Base-by-base conservation (phyloP, 2,797 vertebrate species). In the Tapirus indicus region DNA sequence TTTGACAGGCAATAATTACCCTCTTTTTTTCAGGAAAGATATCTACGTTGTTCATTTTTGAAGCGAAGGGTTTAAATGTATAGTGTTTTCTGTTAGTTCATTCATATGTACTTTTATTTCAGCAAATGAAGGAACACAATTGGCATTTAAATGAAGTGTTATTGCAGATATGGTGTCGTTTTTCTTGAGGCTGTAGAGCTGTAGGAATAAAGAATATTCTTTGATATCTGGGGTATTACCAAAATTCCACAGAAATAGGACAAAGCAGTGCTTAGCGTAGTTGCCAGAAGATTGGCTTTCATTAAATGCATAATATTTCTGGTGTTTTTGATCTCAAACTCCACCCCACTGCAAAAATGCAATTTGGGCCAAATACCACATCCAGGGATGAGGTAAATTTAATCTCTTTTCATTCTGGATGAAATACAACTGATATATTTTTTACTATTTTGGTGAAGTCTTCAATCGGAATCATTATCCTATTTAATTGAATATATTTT, bases 231-330 rank as follows among this genome's bases (percentile, higher is more conserved):
- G 93, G 92, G 94, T 93, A 75, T 96, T 94, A 98, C 94, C 88
- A 98, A 98, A 98, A 98, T 98, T 98, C 94, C 95, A 96, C 96
- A 98, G 79, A 71, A 64, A 94, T 97, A 92, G 84, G 96, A 98
- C 86, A 97, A 74, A 98, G 94, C 49, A 94, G 97, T 97, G 96
- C 97, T 97, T 97, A 52, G 41, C 16, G 74, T 77, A 91, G 91
- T 98, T 98, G 97, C 97, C 97, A 99, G 96, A 98, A 96, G 89
- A 98, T 98, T 98, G 96, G 97, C 97, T 98, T 98, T 98, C 96
- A 96, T 97, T 98, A 97, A 96, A 96, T 90, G 88, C 47, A 95
- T 98, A 93, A 94, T 98, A 98, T 98, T 98, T 98, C 97, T 98
- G 78, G 54, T 97, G 93, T 97, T 98, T 99, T 98, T 98, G 94